Evolutionary conservation across 1,140 invertebrate genomes (phyloP).

Genomic region (Brachionus calyciflorus): DNA sequence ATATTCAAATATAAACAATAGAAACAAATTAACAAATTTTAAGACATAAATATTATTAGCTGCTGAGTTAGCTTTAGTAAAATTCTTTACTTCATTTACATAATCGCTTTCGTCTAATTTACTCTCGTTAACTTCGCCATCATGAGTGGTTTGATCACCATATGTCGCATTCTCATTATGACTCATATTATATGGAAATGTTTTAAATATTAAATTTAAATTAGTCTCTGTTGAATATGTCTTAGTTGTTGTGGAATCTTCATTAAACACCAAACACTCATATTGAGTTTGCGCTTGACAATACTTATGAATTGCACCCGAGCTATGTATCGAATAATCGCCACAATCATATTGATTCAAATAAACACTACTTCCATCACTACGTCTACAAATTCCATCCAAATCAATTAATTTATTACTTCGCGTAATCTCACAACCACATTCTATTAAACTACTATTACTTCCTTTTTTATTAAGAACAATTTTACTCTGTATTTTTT

Average conservation of each 20-base stretch:
- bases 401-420: conserved; percentile 14
- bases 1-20: no score
- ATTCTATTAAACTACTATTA: neutral
- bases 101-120: no score
- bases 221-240: neutral
- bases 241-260: neutral
- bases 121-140: neutral
- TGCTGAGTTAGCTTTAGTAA: no score
- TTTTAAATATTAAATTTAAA: no score
- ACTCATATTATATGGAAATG: neutral
- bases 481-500: conserved; percentile 3
- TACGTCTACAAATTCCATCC: neutral
- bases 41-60: no score
- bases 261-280: neutral
- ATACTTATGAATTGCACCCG: neutral
- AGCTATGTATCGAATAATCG: neutral
- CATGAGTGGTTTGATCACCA: neutral
- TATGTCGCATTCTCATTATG: neutral
- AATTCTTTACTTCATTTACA: no score
- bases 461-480: neutral
- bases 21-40: no score
- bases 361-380: neutral
- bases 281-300: conserved; percentile 4
- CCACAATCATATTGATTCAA: conserved; percentile 27
- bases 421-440: conserved; percentile 13